A percentile compares a stretch with the other conserved stretches of the same genome.
phyloP scores from a whole-genome alignment of 2,888 invertebrate genomes.

The Chrysolina americana region DNA sequence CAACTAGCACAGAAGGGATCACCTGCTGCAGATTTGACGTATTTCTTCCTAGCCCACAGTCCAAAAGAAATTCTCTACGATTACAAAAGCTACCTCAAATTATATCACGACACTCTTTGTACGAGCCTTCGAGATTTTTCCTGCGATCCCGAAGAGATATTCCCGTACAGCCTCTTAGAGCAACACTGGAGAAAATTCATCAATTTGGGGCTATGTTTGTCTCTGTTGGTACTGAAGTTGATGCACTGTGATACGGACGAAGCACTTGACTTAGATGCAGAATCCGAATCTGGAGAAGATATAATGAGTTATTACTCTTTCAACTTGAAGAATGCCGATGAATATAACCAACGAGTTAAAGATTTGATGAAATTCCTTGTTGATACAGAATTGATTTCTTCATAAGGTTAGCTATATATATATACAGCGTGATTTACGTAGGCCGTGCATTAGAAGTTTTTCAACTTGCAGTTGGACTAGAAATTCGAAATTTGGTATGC shows the following conservation, averaged over 20 bases:
- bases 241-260: conserved; percentile 39
- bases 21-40: conserved; percentile 59
- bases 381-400: background rate
- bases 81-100: conserved; percentile 53
- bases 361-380: conserved; percentile 27
- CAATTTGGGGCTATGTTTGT: conserved; percentile 35
- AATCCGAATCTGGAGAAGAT: background rate
- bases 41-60: conserved; percentile 59
- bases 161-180: conserved; percentile 49
- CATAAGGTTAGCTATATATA: too few relatives aligned
- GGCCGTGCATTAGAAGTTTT: too few relatives aligned
- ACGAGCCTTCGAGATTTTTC: conserved; percentile 50
- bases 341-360: conserved; percentile 21
- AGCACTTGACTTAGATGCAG: background rate
- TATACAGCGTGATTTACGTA: too few relatives aligned
- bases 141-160: conserved; percentile 54
- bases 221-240: conserved; percentile 36
- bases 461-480: too few relatives aligned
- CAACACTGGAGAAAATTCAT: conserved; percentile 35
- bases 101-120: conserved; percentile 58
- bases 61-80: conserved; percentile 55
- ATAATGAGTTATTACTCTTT: background rate
- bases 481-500: too few relatives aligned
- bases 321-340: background rate
- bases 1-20: conserved; percentile 47